Evolutionary conservation across 2,113 vertebrate genomes (phyloP), one percentile per base, ranked within the genome.

Genomic region (Pogona vitticeps): DNA sequence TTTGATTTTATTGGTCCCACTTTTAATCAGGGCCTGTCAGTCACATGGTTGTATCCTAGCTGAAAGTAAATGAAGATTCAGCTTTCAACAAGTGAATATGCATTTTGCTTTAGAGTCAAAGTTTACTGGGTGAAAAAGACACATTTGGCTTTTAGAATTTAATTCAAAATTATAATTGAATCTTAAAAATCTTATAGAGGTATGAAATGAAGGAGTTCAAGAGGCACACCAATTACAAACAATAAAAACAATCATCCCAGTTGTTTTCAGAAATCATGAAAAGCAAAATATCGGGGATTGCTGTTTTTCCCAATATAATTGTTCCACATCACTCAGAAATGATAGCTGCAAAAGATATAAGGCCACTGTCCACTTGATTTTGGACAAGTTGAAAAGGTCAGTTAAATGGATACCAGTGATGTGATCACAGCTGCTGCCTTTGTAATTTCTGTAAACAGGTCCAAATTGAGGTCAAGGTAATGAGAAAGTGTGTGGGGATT

Each of bases 11-110:
- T 33, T 40, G 58, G 77, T 91, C 52, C 58, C 80, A 20, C 61
- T 89, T 93, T 94, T 93, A 92, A 91, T 91, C 90, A 91, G 87
- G 82, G 40, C 17, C 85, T 90, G 61, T 86, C 90, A 91, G 70
- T 93, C 91, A 88, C 46, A 61, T 1, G 0, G 20, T 56, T 88
- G 75, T 83, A 89, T 81, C 92, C 83, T 71, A 77, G 84, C n/a
- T 6, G 71, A 88, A 94, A 90, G 88, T 80, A 90, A 89, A 89
- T 76, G 63, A 67, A 87, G 15, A 38, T 17, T 90, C 2, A 0
- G 46, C 73, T 88, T 0, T 3, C 79, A 80, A 46, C 20, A 9
- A 28, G 58, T 73, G 52, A 80, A 73, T 89, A 10, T 52, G 36
- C 31, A 36, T 82, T 92, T 91, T 89, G 40, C 61, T 86, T 90